Percentiles rank a stretch among this genome's conserved stretches.
Conservation (phyloP, 2,797 vertebrate genomes). For the Heterohyrax brucei region DNA sequence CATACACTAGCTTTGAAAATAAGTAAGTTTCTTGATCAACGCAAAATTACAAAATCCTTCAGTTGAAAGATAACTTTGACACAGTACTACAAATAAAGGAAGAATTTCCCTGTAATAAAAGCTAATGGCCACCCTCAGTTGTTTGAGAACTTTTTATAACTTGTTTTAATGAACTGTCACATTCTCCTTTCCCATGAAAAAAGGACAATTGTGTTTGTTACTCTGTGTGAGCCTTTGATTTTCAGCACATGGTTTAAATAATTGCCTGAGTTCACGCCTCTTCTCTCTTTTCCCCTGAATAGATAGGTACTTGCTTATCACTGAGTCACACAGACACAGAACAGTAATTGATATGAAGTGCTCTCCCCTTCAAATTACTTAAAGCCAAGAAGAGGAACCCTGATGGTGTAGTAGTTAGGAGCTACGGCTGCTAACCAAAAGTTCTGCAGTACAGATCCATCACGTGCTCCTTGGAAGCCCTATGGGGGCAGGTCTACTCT, state of each 20-base stretch:
- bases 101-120: constrained; percentile 50
- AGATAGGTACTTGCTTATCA: constrained; percentile 16
- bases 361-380: neutral
- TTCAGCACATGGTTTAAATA: constrained; percentile 35
- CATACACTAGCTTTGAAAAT: constrained; percentile 77
- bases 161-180: constrained; percentile 48
- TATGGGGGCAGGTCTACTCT: too few relatives aligned
- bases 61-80: constrained; percentile 67
- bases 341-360: neutral
- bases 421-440: too few relatives aligned
- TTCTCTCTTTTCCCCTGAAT: constrained; percentile 23
- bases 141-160: constrained; percentile 26
- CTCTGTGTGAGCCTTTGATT: constrained; percentile 32
- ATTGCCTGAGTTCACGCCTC: neutral
- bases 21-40: constrained; percentile 70
- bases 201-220: constrained; percentile 19
- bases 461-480: too few relatives aligned
- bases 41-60: constrained; percentile 77
- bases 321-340: constrained; percentile 17
- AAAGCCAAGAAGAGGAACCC: constrained; percentile 29
- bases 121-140: constrained; percentile 36
- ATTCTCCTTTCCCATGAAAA: constrained; percentile 42
- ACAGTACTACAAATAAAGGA: constrained; percentile 41
- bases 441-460: too few relatives aligned
- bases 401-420: too few relatives aligned